Conservation (phyloP, 2,797 vertebrate genomes). For the Myotis pilosus region DNA sequence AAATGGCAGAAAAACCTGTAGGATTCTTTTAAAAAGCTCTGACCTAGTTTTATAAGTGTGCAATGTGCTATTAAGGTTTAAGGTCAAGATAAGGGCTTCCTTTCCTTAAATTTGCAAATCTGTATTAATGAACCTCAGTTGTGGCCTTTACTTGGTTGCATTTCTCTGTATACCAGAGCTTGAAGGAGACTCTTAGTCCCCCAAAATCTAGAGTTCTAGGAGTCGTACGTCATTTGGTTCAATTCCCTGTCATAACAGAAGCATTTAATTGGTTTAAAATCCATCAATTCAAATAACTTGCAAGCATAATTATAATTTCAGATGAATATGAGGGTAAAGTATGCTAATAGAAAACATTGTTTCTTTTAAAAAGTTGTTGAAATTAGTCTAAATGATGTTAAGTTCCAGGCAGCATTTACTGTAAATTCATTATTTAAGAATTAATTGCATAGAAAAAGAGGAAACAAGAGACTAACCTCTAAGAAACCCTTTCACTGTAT, state of each 20-base stretch:
- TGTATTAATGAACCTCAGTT: constrained; percentile 59
- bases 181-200: neutral
- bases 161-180: neutral
- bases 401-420: neutral
- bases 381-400: constrained; percentile 14
- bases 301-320: neutral
- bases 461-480: neutral
- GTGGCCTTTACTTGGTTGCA: constrained; percentile 12
- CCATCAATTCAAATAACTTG: constrained; percentile 28
- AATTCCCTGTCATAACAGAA: neutral
- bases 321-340: constrained; percentile 13
- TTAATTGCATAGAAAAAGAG: constrained; percentile 15
- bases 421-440: neutral
- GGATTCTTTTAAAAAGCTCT: constrained; percentile 58
- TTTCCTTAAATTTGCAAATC: constrained; percentile 67
- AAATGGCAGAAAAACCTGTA: constrained; percentile 62
- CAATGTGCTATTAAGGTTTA: constrained; percentile 48
- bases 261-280: constrained; percentile 32
- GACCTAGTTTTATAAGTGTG: constrained; percentile 65
- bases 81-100: constrained; percentile 60
- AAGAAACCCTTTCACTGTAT: neutral
- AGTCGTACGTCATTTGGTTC: neutral
- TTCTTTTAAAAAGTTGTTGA: neutral
- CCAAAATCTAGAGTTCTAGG: constrained; percentile 13
- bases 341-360: constrained; percentile 30